phyloP scores from a whole-genome alignment of 2,113 vertebrate genomes.

The Bubo scandiacus region DNA sequence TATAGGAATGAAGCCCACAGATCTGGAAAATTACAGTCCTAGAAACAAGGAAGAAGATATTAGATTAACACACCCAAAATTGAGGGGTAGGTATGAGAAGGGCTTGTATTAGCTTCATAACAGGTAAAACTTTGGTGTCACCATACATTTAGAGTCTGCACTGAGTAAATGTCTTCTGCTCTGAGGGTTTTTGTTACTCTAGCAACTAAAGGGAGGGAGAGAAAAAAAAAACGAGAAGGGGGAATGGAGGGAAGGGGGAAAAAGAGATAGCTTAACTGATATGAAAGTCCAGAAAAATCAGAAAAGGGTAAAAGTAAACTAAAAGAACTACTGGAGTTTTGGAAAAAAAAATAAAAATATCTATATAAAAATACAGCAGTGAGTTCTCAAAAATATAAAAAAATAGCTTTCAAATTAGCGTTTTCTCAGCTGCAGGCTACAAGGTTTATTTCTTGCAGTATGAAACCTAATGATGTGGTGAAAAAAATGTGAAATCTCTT shows the following conservation, averaged over 20 bases:
- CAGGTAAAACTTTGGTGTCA: neutral
- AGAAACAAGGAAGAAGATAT: neutral
- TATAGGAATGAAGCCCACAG: neutral
- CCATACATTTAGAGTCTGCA: neutral
- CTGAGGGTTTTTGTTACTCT: neutral
- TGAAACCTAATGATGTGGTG: constrained; percentile 18
- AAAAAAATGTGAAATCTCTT: neutral
- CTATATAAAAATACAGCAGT: neutral
- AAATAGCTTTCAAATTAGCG: constrained; percentile 15
- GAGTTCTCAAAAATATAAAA: constrained; percentile 1
- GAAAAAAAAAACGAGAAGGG: neutral
- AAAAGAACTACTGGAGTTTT: neutral
- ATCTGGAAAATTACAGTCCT: neutral
- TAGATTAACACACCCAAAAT: neutral
- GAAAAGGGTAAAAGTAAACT: neutral
- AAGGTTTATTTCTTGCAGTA: constrained; percentile 26
- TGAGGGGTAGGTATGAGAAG: neutral
- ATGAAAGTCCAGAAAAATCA: neutral
- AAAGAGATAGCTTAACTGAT: neutral
- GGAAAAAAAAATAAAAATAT: neutral
- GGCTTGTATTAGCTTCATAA: neutral
- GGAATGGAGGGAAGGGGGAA: neutral
- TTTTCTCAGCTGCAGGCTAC: constrained; percentile 26
- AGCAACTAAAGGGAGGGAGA: neutral
- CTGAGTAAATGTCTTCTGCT: neutral